Conservation (phyloP, 2,797 vertebrate genomes). For the Coregonus ussuriensis region DNA sequence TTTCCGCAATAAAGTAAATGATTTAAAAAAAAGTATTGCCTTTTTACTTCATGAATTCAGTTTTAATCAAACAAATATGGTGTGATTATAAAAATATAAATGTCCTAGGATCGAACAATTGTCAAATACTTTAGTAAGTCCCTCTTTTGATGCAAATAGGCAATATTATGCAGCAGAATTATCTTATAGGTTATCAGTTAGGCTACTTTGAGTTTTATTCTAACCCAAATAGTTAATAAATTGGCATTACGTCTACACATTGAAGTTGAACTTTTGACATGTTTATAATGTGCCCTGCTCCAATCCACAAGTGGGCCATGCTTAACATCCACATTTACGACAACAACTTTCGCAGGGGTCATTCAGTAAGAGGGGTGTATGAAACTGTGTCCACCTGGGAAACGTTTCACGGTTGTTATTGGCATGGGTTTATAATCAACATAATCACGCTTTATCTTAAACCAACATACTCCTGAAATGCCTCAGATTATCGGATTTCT, state of each 20-base stretch:
- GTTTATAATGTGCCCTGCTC: not conserved
- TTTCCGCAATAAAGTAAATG: constrained; percentile 96
- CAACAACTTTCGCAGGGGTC: constrained; percentile 30
- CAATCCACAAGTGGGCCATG: not conserved
- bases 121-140: not conserved
- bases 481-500: not conserved
- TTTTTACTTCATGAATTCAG: constrained; percentile 6
- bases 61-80: not conserved
- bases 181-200: not conserved
- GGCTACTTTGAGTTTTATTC: not conserved
- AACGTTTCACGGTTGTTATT: constrained; percentile 51
- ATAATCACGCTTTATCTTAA: constrained; percentile 1
- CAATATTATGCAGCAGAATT: not conserved
- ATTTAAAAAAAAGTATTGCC: constrained; percentile 38
- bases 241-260: constrained; percentile 6
- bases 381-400: constrained; percentile 35
- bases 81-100: not conserved
- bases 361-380: not conserved
- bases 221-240: not conserved
- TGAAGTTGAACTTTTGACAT: constrained; percentile 16
- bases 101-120: not conserved
- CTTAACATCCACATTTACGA: constrained; percentile 22
- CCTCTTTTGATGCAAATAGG: not conserved
- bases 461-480: constrained; percentile 7
- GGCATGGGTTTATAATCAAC: constrained; percentile 16